Evolutionary conservation across 2,113 vertebrate species (phyloP), one percentile per base, ranked within the genome.

Genomic region (Crotalus helleri): DNA sequence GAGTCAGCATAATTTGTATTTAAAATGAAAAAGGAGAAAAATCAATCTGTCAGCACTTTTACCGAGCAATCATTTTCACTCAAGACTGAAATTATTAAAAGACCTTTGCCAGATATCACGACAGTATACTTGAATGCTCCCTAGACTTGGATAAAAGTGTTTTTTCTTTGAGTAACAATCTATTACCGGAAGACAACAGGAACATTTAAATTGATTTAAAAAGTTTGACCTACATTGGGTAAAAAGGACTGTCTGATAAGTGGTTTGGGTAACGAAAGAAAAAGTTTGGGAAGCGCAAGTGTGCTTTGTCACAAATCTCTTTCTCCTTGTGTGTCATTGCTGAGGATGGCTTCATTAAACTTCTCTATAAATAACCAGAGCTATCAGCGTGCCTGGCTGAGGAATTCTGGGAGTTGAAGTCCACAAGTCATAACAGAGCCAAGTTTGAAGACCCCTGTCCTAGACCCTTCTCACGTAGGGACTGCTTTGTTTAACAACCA

Each of bases 21-120:
- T 29, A 4, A 54, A 85, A 5, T n/a, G 44, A 39, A 44, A 88
- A 3, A 54, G 19, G 57, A 26, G 29, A 81, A 5, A 93, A 93
- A 93, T 90, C 54, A 94, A 94, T 89, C 93, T 69, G 95, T 69
- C n/a, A 88, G 91, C 85, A 90, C 46, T 92, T 93, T 94, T 85
- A 87, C 55, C 86, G 53, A 91, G 69, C 90, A 58, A 92, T 90
- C 93, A 90, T 19, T 24, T 64, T 1, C 4, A 46, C 7, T 93
- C 90, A 86, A n/a, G 57, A 90, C 93, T 87, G 4, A 59, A 88
- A 92, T 44, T 92, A 86, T 91, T 91, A 92, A 89, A 85, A 91
- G 93, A 74, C 51, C 93, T 96, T 95, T 69, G 94, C 93, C 88
- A 96, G 95, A 96, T 92, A 91, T 51, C 23, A 93, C 46, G 55